Evolutionary conservation across 1,140 invertebrate species (phyloP).

Genomic region (Cyrtorhinus lividipennis): DNA sequence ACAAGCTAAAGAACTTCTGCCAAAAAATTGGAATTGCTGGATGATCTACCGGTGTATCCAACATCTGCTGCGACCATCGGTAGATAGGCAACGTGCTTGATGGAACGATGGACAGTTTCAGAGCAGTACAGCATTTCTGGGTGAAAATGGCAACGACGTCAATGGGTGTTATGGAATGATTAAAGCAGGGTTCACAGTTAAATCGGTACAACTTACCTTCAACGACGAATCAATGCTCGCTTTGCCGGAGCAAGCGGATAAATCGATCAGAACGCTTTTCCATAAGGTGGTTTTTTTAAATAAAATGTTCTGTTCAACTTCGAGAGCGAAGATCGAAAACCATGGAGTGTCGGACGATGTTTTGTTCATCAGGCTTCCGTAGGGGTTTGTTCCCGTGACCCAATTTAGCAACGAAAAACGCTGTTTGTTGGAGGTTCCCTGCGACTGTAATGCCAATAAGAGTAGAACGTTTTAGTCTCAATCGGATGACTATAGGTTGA

Average conservation of each 20-base stretch:
- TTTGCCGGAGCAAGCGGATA: constrained; percentile 37
- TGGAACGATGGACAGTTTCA: constrained; percentile 43
- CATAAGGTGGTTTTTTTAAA: constrained; percentile 51
- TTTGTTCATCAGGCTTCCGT: constrained; percentile 12
- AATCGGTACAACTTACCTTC: constrained; percentile 50
- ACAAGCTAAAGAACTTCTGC: constrained; percentile 67
- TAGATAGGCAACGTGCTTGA: constrained; percentile 50
- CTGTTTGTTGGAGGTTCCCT: background rate
- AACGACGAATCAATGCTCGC: constrained; percentile 49
- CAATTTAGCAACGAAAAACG: constrained; percentile 23
- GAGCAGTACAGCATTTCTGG: constrained; percentile 43
- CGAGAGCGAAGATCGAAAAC: constrained; percentile 52
- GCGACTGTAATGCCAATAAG: background rate
- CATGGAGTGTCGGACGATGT: constrained; percentile 39
- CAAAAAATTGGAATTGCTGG: constrained; percentile 55
- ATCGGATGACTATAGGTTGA: too few species aligned
- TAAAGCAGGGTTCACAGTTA: too few species aligned
- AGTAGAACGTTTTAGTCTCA: too few species aligned
- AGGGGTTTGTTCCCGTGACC: constrained; percentile 14
- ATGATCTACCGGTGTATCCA: constrained; percentile 56
- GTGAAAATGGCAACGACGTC: background rate
- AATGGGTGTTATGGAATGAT: background rate
- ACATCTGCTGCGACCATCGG: constrained; percentile 59
- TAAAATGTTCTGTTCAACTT: constrained; percentile 47
- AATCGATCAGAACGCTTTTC: constrained; percentile 47